Evolutionary conservation across 1,140 invertebrate species (phyloP).

Genomic region (Leucophenga varia): DNA sequence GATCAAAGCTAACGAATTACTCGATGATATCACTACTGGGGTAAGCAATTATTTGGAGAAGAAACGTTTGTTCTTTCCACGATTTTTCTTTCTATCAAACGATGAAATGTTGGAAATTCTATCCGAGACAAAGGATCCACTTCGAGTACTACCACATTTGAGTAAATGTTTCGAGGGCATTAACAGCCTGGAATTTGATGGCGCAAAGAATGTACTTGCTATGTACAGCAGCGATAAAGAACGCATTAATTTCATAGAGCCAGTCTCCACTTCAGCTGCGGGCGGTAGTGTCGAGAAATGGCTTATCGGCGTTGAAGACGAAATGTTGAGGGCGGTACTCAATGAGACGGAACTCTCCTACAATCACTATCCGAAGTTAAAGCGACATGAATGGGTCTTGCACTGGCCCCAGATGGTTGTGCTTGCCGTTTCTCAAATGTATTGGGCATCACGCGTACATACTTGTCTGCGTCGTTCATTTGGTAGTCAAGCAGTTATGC

Average conservation of each 20-base stretch:
- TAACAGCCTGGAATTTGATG: constrained; percentile 70
- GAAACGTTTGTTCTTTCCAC: constrained; percentile 86
- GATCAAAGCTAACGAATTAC: constrained; percentile 68
- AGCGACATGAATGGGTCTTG: constrained; percentile 74
- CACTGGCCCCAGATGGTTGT: constrained; percentile 89
- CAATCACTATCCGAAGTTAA: constrained; percentile 67
- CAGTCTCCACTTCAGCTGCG: constrained; percentile 76
- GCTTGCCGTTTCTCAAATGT: constrained; percentile 83
- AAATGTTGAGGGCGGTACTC: constrained; percentile 77
- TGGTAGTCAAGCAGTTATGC: constrained; percentile 60
- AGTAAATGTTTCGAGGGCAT: constrained; percentile 91
- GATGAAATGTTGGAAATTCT: constrained; percentile 95
- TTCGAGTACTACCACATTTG: constrained; percentile 85
- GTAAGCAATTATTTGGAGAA: constrained; percentile 89
- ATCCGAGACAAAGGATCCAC: constrained; percentile 87
- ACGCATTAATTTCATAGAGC: constrained; percentile 68
- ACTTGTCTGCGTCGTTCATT: constrained; percentile 62
- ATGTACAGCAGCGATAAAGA: constrained; percentile 88
- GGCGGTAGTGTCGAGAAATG: constrained; percentile 91
- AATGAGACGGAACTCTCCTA: constrained; percentile 73
- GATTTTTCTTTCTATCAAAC: constrained; percentile 95
- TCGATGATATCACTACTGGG: constrained; percentile 84
- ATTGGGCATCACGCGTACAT: constrained; percentile 83
- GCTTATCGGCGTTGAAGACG: constrained; percentile 81
- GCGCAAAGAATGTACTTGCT: constrained; percentile 74